phyloP scores from a whole-genome alignment of 2,797 vertebrate species.

The Crossoptilon crossoptilon region DNA sequence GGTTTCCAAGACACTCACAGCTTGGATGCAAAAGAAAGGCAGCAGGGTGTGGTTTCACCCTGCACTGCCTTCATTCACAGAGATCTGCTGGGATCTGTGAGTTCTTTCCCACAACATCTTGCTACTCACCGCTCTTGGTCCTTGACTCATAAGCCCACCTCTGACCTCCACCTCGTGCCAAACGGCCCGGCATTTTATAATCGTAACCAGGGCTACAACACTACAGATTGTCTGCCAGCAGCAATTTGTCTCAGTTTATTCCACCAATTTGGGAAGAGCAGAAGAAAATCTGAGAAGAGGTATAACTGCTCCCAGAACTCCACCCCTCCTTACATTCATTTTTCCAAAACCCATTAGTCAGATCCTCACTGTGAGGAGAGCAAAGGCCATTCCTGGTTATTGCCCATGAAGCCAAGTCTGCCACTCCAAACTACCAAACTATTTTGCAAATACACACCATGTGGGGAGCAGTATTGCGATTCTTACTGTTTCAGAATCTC shows the following conservation, averaged over 20 bases:
- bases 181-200: conserved; percentile 1
- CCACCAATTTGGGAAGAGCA: background rate
- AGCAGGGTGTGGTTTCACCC: background rate
- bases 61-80: background rate
- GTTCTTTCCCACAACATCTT: conserved; percentile 33
- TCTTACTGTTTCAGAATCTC: background rate
- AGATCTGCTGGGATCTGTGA: background rate
- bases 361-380: background rate
- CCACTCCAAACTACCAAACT: background rate
- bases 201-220: background rate
- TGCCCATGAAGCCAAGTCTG: background rate
- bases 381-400: background rate
- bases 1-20: background rate
- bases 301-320: conserved; percentile 3
- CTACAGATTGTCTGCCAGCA: background rate
- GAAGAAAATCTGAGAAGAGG: conserved; percentile 32
- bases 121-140: background rate
- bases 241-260: background rate
- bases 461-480: fast-evolving
- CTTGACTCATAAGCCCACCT: background rate
- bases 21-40: conserved; percentile 12
- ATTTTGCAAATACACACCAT: background rate
- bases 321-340: background rate
- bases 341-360: conserved; percentile 29
- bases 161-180: conserved; percentile 1